Base-by-base conservation (phyloP, 2,113 vertebrate genomes). In the Pelobates fuscus region DNA sequence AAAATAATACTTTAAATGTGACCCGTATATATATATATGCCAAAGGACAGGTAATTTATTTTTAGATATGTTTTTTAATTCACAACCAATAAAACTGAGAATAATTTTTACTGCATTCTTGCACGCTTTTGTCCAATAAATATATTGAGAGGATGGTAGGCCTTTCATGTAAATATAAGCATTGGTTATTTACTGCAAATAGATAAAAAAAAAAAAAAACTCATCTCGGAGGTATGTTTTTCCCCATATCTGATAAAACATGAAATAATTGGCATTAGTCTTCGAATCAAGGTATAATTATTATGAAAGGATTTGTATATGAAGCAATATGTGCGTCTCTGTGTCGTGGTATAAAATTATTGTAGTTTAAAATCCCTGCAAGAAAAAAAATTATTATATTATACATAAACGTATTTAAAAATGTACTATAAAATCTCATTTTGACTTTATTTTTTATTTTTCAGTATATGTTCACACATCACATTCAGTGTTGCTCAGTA, bases 241-340 rank as follows among this genome's bases (percentile, higher is more conserved):
- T 55, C 26, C 55, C 26, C n/a, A 21, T 37, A 68, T 37, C 44
- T 46, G 60, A 61, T 44, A 12, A 49, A 30, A 2, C 41, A 23
- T 76, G 46, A n/a, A 30, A 61, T 23, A 3, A 49, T 60, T 75
- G n/a, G n/a, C n/a, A n/a, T n/a, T 29, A 49, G 54, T 60, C 30
- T 60, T 70, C 17, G 17, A 44, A 46, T 67, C 23, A 46, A 60
- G 59, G 55, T 60, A 44, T 58, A 21, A 14, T 30, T 58, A 59
- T 37, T 59, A 18, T 26, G n/a, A 66, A 59, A 24, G 68, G 52
- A 18, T 61, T 37, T 30, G 65, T 77, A 60, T 76, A 67, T 61
- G 26, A 68, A 52, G 59, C 25, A 67, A 67, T 68, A 26, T 77
- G 73, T 77, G 15, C 49, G 29, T 67, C 15, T 70, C 29, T 46